Evolutionary conservation across 2,888 invertebrate species (phyloP), one percentile per base, ranked within the genome.

Genomic region (Oxystoma pomonae): DNA sequence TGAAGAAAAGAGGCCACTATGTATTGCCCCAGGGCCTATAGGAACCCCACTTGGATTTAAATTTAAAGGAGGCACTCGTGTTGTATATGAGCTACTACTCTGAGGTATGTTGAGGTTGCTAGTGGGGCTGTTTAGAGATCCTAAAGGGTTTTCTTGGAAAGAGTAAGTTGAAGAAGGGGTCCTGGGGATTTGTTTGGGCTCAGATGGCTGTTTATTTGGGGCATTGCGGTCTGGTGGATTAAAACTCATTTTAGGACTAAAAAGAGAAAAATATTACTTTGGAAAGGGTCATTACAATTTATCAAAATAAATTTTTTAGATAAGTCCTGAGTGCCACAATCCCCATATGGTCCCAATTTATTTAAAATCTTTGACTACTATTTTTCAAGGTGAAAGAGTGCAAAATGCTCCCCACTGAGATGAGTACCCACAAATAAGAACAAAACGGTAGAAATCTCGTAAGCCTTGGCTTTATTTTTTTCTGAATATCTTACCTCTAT

Each of bases 211-310:
- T 7, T 35, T 35, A 12, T 12, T 35, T 35, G 35, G 35, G 12
- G 35, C 35, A 35, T 35, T 35, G 12, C 19, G 57, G 20, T n/a
- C 20, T 51, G 22, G 49, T 49, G 62, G 65, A 12, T 35, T 35
- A 35, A 35, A 35, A 12, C 35, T 35, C 35, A 35, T 35, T 35
- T 35, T 35, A 35, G 35, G 5, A 35, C 35, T 35, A 35, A 35
- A 35, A 12, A 35, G 5, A 35, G 12, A 35, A 35, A 35, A 35
- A 7, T 35, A 7, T 7, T 7, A 35, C 3, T 12, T 35, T 12
- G 12, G 35, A 35, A 35, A 7, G 35, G 35, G 35, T 12, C 35
- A 7, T 35, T 35, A 35, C 12, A n/a, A n/a, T n/a, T n/a, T n/a
- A n/a, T n/a, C n/a, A n/a, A n/a, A n/a, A n/a, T n/a, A n/a, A n/a